These are phyloP conservation scores for Limenitis camilla DNA, from an alignment of 2,888 invertebrate species.

Conservation along the genomic window DNA sequence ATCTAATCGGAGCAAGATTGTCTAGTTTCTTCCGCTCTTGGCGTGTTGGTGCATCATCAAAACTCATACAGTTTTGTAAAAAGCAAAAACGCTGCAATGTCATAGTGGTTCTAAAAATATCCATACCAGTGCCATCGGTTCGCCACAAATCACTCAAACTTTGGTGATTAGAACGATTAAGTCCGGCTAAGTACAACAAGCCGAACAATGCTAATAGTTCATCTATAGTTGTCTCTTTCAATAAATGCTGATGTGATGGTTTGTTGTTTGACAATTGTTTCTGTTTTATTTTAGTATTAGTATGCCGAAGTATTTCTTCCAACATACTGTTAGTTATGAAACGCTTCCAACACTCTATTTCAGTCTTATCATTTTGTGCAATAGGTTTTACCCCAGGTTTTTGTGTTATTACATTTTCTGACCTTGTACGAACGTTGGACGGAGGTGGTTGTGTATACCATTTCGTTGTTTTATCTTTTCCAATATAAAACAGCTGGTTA, in stretches of 20 bases:
- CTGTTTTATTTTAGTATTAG: constrained; percentile 7
- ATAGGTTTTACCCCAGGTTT: constrained; percentile 6
- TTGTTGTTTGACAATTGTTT: constrained; percentile 10
- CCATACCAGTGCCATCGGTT: constrained; percentile 16
- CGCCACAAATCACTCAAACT: constrained; percentile 17
- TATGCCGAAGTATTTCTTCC: constrained; percentile 5
- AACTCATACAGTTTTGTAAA: constrained; percentile 12
- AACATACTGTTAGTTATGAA: constrained; percentile 3
- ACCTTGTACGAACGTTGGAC: no score
- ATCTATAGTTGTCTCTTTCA: constrained; percentile 12
- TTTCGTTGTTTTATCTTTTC: no score
- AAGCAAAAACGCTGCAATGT: constrained; percentile 14
- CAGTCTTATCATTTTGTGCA: constrained; percentile 8
- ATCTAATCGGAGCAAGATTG: constrained; percentile 16
- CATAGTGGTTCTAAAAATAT: constrained; percentile 20
- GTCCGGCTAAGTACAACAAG: constrained; percentile 16
- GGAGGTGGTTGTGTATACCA: no score
- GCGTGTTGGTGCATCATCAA: constrained; percentile 4
- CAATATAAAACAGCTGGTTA: no score
- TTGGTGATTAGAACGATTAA: constrained; percentile 10
- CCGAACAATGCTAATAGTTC: constrained; percentile 17
- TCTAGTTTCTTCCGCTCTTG: constrained; percentile 9
- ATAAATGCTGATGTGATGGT: constrained; percentile 3
- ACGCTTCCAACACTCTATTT: constrained; percentile 5
- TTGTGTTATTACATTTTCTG: background rate